A percentile compares a stretch with the other conserved stretches of the same genome.
Conservation (phyloP, 2,797 vertebrate genomes). For the Rallus crepitans region DNA sequence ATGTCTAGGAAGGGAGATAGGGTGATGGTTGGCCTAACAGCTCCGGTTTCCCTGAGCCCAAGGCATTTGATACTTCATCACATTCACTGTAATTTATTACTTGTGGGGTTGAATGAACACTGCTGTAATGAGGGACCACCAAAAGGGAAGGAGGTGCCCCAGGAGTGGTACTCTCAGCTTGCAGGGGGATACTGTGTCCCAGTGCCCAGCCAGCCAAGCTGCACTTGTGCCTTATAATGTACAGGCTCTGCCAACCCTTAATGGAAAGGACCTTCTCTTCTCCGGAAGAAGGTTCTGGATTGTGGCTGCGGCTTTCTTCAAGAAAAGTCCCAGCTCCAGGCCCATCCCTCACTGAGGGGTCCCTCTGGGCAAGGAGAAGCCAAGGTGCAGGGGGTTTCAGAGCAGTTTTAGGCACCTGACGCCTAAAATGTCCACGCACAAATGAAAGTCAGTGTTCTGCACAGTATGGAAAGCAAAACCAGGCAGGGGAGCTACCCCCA, state of each 20-base stretch:
- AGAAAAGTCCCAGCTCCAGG: background rate
- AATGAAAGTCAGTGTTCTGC: background rate
- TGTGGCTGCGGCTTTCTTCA: background rate
- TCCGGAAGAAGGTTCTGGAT: background rate
- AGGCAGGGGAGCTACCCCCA: background rate
- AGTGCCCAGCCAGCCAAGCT: background rate
- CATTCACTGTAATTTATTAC: background rate
- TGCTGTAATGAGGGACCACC: background rate
- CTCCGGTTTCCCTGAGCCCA: background rate
- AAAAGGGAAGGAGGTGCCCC: background rate
- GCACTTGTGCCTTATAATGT: background rate
- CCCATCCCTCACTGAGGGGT: background rate
- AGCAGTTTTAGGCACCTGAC: background rate
- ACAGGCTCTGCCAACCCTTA: background rate
- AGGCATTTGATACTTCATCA: background rate
- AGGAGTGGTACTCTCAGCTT: background rate
- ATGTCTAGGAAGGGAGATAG: background rate
- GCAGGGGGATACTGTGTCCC: background rate
- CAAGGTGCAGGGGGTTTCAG: background rate
- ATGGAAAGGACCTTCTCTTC: background rate
- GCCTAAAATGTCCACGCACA: fast-evolving
- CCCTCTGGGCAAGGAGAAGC: background rate
- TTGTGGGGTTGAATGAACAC: background rate
- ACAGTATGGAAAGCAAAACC: background rate
- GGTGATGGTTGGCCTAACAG: background rate